Base-by-base conservation (phyloP, 2,797 vertebrate genomes). In the Spondyliosoma cantharus region DNA sequence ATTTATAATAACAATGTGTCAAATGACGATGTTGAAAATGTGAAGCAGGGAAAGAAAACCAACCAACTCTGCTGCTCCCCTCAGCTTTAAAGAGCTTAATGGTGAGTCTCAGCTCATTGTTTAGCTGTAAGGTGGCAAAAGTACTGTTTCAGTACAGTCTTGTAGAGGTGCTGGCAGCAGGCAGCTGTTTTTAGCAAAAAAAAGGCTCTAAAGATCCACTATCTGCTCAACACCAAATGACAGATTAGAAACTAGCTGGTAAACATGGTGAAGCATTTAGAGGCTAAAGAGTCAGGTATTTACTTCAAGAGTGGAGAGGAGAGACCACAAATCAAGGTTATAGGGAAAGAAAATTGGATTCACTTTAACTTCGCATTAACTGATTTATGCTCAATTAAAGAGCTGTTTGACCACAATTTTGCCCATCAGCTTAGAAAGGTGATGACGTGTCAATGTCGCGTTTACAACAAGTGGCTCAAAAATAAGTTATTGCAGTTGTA, bases 201-300 rank as follows among this genome's bases (percentile, higher is more conserved):
- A 37, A 37, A 37, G 9, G 37, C 37, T 37, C 37, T 37, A 11
- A 37, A 9, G 37, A 37, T 9, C 37, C 53, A 24, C 12, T 54
- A 56, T 25, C n/a, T 4, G 27, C 29, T 37, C 57, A 59, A 20
- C 27, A 37, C 1, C 12, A n/a, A n/a, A 59, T 13, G 3, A 22
- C 17, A 59, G 57, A 32, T 42, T n/a, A 5, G 17, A 1, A 3
- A n/a, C 17, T 42, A 37, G 58, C 16, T 32, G 25, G 27, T 57
- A 49, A 58, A 57, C 19, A 65, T 9, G 27, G 65, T 67, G 32
- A 17, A 58, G 46, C 52, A 61, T 71, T 70, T 71, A 57, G 37
- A 20, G 60, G 60, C 74, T 37, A n/a, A 29, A 63, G 48, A 63
- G 16, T 1, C 15, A 43, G 11, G 14, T 53, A 71, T 27, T 27